phyloP scores from a whole-genome alignment of 2,888 invertebrate genomes.

The Corbicula japonica region DNA sequence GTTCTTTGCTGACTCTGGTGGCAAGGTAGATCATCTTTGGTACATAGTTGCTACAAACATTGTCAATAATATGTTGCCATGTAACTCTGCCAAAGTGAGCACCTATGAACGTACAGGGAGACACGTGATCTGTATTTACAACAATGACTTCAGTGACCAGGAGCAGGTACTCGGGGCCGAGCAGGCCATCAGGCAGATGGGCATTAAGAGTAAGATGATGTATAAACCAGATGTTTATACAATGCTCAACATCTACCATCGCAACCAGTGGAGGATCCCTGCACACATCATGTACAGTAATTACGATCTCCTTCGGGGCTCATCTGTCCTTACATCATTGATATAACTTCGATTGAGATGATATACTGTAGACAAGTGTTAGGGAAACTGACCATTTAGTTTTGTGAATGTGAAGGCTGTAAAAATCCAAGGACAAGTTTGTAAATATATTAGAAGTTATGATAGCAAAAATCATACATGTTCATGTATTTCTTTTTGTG shows the following conservation, averaged over 20 bases:
- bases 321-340: slow-evolving; percentile 38
- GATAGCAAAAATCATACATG: no score
- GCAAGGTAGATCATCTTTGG: slow-evolving; percentile 70
- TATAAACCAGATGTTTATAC: slow-evolving; percentile 75
- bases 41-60: slow-evolving; percentile 59
- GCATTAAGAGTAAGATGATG: slow-evolving; percentile 61
- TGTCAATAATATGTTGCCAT: slow-evolving; percentile 44
- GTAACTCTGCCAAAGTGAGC: slow-evolving; percentile 53
- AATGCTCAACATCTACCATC: slow-evolving; percentile 59
- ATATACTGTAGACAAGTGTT: no score
- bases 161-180: slow-evolving; percentile 64
- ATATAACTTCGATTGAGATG: neutral
- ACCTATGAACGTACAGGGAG: slow-evolving; percentile 12
- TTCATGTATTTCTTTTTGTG: no score
- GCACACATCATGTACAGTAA: slow-evolving; percentile 61
- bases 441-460: no score
- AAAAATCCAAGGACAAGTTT: no score
- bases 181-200: slow-evolving; percentile 60
- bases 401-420: no score
- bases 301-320: slow-evolving; percentile 45
- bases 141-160: slow-evolving; percentile 61
- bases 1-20: slow-evolving; percentile 62
- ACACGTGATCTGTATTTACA: slow-evolving; percentile 72
- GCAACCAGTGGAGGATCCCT: slow-evolving; percentile 61
- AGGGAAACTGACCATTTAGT: no score